Conservation (phyloP, 2,113 vertebrate species). For the Silurus asotus region DNA sequence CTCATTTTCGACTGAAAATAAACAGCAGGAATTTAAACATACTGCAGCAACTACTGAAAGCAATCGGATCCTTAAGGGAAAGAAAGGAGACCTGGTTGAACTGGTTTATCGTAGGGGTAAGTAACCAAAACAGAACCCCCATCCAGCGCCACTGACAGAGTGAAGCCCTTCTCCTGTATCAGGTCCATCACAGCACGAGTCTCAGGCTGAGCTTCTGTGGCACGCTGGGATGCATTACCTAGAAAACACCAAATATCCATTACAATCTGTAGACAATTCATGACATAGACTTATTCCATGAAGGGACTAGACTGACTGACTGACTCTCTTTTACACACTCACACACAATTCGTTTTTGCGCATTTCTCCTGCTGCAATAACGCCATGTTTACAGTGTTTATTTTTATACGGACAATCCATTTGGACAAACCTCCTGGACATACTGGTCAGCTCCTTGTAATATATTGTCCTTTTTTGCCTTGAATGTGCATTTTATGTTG, state of each 20-base stretch:
- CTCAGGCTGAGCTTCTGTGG: slow-evolving; percentile 78
- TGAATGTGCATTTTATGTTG: too few relatives aligned
- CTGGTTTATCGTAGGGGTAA: slow-evolving; percentile 92
- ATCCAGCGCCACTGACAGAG: slow-evolving; percentile 90
- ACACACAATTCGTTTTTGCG: too few relatives aligned
- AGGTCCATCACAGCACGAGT: slow-evolving; percentile 89
- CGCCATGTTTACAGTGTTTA: too few relatives aligned
- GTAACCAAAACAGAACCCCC: slow-evolving; percentile 90
- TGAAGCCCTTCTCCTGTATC: slow-evolving; percentile 83
- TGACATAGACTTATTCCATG: background rate
- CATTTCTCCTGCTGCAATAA: too few relatives aligned
- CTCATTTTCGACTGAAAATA: slow-evolving; percentile 84
- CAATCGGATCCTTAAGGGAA: background rate
- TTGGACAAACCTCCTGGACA: too few relatives aligned
- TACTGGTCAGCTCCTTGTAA: too few relatives aligned
- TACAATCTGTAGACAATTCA: background rate
- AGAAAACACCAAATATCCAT: slow-evolving; percentile 22
- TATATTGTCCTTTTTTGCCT: too few relatives aligned
- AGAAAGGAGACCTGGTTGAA: slow-evolving; percentile 79
- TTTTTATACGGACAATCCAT: too few relatives aligned
- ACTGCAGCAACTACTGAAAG: background rate
- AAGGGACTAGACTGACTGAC: background rate
- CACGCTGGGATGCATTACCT: slow-evolving; percentile 85
- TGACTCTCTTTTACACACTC: too few relatives aligned
- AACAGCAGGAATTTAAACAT: slow-evolving; percentile 7